Evolutionary conservation across 2,888 invertebrate genomes (phyloP), one percentile per base, ranked within the genome.

Genomic region (Campoplex capitator): DNA sequence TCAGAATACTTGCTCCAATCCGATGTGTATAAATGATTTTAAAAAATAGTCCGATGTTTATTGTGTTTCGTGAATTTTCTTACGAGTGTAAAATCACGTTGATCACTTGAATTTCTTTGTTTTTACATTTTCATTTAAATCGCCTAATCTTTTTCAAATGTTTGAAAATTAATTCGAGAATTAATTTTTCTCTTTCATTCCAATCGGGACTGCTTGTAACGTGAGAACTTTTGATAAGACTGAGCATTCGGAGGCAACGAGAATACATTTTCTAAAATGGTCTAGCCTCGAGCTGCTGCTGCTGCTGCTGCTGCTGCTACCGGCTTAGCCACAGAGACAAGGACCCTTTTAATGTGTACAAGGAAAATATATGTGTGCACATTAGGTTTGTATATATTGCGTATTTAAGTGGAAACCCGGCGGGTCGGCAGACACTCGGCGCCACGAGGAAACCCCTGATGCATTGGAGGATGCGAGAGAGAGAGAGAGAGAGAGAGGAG

Each of bases 361-460:
- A 3, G 28, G 28, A 32, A 58, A 62, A 73, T 32, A 73, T 54
- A 32, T 3, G 32, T n/a, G 54, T 9, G 35, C 8, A 7, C 23
- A 7, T 16, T 73, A 35, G 54, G 51, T 73, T 32, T 73, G 32
- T 73, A 51, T 54, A 48, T 32, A 51, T 13, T 45, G 28, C 23
- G 45, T 58, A 51, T 68, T 51, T 68, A 74, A 58, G 32, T 58
- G 67, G 68, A 68, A 78, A 68, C 62, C 68, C 85, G 82, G 42
- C 78, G 82, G 82, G 78, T 82, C 85, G 83, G 75, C 83, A 86
- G 86, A 83, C 85, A 70, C 83, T 62, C 83, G 83, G 86, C 83
- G 83, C 85, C 85, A 86, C 85, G 85, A 86, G 85, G 83, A 86
- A 86, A 86, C 78, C 85, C 82, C 78, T 75, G 75, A 74, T 75